A percentile compares a stretch with the other conserved stretches of the same genome.
Evolutionary conservation across 2,113 vertebrate genomes (phyloP).

Genomic region (Calidris pygmaea): DNA sequence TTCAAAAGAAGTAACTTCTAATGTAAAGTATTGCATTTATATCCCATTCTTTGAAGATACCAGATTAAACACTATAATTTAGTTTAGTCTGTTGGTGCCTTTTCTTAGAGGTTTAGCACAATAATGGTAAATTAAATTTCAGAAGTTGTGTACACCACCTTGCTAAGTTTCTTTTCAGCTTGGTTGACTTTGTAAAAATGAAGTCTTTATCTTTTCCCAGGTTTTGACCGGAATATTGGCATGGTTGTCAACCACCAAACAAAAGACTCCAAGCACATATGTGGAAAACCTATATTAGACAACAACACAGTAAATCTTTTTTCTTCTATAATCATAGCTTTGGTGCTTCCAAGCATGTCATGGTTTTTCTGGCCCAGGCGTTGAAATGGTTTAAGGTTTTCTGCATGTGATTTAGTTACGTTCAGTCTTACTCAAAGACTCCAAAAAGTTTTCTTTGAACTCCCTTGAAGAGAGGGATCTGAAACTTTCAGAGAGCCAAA

Average conservation of each 20-base stretch:
- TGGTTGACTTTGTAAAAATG: neutral
- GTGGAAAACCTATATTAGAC: constrained; percentile 92
- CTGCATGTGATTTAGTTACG: neutral
- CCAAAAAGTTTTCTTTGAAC: neutral
- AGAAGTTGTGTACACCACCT: neutral
- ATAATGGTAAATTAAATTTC: neutral
- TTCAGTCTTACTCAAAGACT: constrained; percentile 1
- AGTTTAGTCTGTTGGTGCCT: neutral
- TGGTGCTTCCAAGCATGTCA: constrained; percentile 85
- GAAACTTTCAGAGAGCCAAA: neutral
- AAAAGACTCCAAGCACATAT: constrained; percentile 78
- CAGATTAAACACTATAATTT: neutral
- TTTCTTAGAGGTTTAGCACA: neutral
- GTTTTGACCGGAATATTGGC: constrained; percentile 84
- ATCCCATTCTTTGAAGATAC: neutral
- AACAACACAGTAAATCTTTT: constrained; percentile 97
- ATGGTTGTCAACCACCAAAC: constrained; percentile 87
- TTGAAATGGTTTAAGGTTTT: constrained; percentile 42
- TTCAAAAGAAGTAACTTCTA: neutral
- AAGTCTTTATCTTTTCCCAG: constrained; percentile 67
- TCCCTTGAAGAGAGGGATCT: neutral
- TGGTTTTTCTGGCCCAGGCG: constrained; percentile 86
- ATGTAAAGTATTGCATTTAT: neutral
- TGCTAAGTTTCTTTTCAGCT: neutral
- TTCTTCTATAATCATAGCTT: constrained; percentile 86